These are phyloP conservation scores for Isurus oxyrinchus DNA, from an alignment of 2,113 vertebrate species.

Conservation along the genomic window DNA sequence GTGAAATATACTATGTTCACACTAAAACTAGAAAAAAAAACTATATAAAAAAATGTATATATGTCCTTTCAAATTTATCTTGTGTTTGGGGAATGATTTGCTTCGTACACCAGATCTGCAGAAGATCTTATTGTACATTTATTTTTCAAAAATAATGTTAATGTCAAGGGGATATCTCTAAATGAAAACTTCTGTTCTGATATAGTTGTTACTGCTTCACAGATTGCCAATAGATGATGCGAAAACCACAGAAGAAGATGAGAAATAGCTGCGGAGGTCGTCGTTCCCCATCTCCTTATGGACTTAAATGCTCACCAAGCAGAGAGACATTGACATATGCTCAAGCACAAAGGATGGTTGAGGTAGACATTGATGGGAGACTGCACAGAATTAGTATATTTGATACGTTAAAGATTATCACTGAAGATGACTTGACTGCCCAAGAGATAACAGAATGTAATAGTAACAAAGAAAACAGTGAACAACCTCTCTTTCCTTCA, in stretches of 20 bases:
- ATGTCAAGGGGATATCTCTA: background rate
- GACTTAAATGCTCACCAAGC: constrained; percentile 78
- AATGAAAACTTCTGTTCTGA: background rate
- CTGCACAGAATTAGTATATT: constrained; percentile 92
- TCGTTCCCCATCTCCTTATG: constrained; percentile 79
- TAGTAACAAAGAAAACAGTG: constrained; percentile 96
- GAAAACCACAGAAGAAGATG: constrained; percentile 81
- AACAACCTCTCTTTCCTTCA: constrained; percentile 69
- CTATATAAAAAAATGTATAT: too few relatives aligned
- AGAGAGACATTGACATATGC: constrained; percentile 85
- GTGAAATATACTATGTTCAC: background rate
- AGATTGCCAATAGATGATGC: constrained; percentile 64
- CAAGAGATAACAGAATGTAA: constrained; percentile 95
- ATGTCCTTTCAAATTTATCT: background rate
- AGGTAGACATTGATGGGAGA: constrained; percentile 91
- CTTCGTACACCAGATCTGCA: background rate
- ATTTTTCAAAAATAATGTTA: background rate
- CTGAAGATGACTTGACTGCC: constrained; percentile 88
- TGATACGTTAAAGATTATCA: constrained; percentile 88
- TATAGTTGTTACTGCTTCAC: background rate
- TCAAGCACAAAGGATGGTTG: constrained; percentile 89
- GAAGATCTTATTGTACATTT: background rate
- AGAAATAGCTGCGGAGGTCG: constrained; percentile 59
- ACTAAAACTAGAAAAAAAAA: too few relatives aligned
- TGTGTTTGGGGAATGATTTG: background rate